Evolutionary conservation across 2,888 invertebrate species (phyloP), one percentile per base, ranked within the genome.

Genomic region (Cephus runcator): DNA sequence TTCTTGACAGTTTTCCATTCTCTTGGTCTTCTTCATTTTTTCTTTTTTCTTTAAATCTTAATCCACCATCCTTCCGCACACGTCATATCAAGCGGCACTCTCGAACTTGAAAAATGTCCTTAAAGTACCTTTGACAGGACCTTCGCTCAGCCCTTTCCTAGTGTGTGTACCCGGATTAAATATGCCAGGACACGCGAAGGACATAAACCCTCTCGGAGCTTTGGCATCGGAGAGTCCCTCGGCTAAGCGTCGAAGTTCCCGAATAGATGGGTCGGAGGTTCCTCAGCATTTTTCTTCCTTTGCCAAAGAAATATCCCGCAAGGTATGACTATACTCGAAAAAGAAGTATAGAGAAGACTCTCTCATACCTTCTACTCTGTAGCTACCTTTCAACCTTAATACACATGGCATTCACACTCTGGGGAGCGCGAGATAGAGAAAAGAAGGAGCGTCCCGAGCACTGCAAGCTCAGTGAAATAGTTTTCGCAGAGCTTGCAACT

Each of bases 151-250:
- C 23, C 6, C 23, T 23, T 56, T 9, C 56, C 56, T 23, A 6
- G 56, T 2, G 23, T 56, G 23, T 56, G 23, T 56, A 23, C 56
- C 23, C 23, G 23, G 23, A 56, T 71, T 71, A 71, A 34, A 71
- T 71, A 71, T 71, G 71, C 71, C 31, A 31, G 33, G 71, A 33
- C 71, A 71, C 71, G 71, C 71, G 31, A 34, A 34, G 71, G 71
- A 34, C 71, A 31, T 71, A 71, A 71, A 71, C 33, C 15, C 31
- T 34, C 71, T n/a, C 12, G 33, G 12, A 33, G 71, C 71, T 71
- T 34, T 31, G 31, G 31, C 71, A 71, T 33, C 71, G 30, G 4
- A 15, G 31, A 31, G 31, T 23, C 71, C 71, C 71, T 71, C 30
- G 30, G 31, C 71, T 33, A 71, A 71, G 31, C 34, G 31, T 33